phyloP scores from a whole-genome alignment of 2,797 vertebrate genomes.

The Simalia tracyae region DNA sequence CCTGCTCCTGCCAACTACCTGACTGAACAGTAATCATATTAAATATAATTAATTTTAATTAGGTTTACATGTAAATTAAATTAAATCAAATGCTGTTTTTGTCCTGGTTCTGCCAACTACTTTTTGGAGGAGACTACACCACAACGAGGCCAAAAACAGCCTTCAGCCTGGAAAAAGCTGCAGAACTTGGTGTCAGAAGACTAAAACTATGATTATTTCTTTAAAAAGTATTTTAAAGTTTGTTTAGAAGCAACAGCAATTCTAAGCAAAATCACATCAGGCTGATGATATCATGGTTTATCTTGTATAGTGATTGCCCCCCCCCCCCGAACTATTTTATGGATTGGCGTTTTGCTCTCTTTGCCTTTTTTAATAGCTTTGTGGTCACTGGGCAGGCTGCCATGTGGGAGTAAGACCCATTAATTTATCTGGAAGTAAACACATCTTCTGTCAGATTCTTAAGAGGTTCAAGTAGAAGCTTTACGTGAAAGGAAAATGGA shows the following conservation, averaged over 20 bases:
- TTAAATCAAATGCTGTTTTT: not conserved
- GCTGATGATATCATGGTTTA: not conserved
- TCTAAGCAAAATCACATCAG: not conserved
- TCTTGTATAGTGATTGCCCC: not conserved
- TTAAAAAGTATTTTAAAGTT: not conserved
- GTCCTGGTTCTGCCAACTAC: not conserved
- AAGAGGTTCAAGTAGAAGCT: not conserved
- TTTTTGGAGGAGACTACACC: not conserved
- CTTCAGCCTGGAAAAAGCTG: not conserved
- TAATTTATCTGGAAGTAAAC: not conserved
- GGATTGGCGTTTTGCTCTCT: not conserved
- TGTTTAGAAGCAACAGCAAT: not conserved
- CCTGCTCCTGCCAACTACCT: not conserved
- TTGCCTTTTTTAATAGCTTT: not conserved
- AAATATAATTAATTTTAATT: not conserved
- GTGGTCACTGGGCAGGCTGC: not conserved
- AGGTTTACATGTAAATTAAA: not conserved
- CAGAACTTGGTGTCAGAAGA: not conserved
- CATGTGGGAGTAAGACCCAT: not conserved
- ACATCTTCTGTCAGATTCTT: not conserved
- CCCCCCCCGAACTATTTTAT: not conserved
- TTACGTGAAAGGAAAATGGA: not conserved
- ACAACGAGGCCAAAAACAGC: not conserved
- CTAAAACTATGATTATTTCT: not conserved
- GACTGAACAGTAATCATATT: not conserved